A percentile compares a stretch with the other conserved stretches of the same genome.
Conservation (phyloP, 1,140 invertebrate species). For the Potamilus streckersoni region DNA sequence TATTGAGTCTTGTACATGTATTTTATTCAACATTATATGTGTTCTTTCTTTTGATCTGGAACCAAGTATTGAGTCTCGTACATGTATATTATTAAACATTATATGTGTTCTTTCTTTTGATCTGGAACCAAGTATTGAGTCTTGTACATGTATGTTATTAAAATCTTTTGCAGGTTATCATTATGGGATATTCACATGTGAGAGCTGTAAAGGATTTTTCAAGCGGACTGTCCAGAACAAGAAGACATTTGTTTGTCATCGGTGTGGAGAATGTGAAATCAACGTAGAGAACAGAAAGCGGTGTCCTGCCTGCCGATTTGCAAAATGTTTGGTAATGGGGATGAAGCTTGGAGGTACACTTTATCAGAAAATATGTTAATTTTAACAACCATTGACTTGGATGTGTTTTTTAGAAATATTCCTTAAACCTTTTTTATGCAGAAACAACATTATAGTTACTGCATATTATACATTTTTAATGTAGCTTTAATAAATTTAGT, state of each 20-base stretch:
- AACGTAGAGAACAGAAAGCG: constrained; percentile 93
- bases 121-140: no score
- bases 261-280: constrained; percentile 90
- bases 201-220: constrained; percentile 98
- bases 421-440: no score
- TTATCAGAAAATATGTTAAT: not conserved
- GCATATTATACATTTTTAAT: no score
- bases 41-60: not conserved
- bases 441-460: no score
- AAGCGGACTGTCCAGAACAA: constrained; percentile 98
- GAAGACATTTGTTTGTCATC: constrained; percentile 94
- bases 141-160: no score
- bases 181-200: constrained; percentile 90
- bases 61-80: not conserved
- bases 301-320: constrained; percentile 96
- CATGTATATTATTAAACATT: not conserved
- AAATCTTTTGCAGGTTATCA: constrained; percentile 62
- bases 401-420: no score
- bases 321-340: constrained; percentile 94
- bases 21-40: no score
- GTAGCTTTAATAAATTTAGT: no score
- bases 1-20: no score
- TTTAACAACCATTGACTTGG: no score
- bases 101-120: not conserved
- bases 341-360: constrained; percentile 93